Percentiles rank a stretch among this genome's conserved stretches.
Evolutionary conservation across 30 jellyfish, hydroid and myxozoan genomes (phyloP).

Genomic region (Turritopsis rubra): DNA sequence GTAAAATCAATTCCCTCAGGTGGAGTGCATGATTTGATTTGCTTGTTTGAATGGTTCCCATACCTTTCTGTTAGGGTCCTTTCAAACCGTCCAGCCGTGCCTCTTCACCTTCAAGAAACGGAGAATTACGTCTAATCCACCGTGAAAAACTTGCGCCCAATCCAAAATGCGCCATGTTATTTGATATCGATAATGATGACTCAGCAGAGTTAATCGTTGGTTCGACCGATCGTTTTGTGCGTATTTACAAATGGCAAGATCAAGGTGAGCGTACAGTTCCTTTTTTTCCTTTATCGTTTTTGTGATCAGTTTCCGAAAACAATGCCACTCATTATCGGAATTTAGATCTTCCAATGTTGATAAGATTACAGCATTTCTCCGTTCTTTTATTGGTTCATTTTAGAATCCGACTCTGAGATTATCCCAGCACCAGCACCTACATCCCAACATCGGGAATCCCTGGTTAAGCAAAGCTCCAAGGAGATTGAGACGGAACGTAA

Average conservation of each 20-base stretch:
- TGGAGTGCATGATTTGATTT: too few relatives aligned
- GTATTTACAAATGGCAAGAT: slow-evolving; percentile 60
- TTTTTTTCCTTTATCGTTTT: too few relatives aligned
- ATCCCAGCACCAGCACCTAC: neutral
- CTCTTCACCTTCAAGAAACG: neutral
- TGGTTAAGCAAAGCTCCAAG: slow-evolving; percentile 8
- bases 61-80: too few relatives aligned
- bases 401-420: neutral
- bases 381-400: neutral
- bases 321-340: too few relatives aligned
- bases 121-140: slow-evolving; percentile 20
- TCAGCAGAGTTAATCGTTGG: slow-evolving; percentile 58
- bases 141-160: slow-evolving; percentile 60
- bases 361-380: neutral
- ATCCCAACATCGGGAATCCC: neutral
- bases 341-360: too few relatives aligned
- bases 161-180: slow-evolving; percentile 59
- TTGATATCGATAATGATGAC: slow-evolving; percentile 77
- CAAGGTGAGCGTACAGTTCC: slow-evolving; percentile 17
- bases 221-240: slow-evolving; percentile 73
- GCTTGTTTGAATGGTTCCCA: too few relatives aligned
- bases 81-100: neutral
- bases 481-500: neutral
- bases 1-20: too few relatives aligned
- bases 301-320: too few relatives aligned